Percentiles rank a stretch among this genome's conserved stretches.
Conservation (phyloP, 2,113 vertebrate species). For the Oenanthe oenanthe region DNA sequence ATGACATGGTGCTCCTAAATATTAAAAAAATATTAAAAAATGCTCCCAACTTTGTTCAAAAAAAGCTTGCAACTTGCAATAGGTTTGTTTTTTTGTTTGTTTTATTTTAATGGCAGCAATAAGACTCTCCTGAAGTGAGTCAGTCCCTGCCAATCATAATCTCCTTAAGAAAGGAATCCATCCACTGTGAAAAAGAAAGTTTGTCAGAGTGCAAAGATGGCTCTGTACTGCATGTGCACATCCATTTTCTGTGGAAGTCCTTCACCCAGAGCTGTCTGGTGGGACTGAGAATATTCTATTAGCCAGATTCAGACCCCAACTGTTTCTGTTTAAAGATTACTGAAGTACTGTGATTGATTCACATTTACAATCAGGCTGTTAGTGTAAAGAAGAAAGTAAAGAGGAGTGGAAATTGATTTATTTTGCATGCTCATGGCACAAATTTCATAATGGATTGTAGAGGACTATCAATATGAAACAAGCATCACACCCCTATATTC, state of each 20-base stretch:
- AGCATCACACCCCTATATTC: not conserved
- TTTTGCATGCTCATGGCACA: not conserved
- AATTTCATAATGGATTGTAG: not conserved
- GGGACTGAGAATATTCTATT: not conserved
- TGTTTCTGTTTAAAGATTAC: constrained; percentile 6
- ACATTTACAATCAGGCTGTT: not conserved
- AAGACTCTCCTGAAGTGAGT: not conserved
- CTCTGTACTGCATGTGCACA: not conserved
- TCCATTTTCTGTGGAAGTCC: not conserved
- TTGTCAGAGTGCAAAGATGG: not conserved
- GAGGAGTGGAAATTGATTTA: not conserved
- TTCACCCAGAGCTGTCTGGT: not conserved
- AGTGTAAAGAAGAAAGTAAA: not conserved
- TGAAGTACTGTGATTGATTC: not conserved
- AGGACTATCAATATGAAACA: not conserved
- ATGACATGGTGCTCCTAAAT: not conserved
- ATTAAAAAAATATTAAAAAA: not conserved
- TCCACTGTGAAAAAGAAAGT: not conserved
- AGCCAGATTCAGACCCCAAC: not conserved
- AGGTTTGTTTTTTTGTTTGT: no score
- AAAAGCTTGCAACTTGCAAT: not conserved
- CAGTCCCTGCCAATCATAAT: not conserved
- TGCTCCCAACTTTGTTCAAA: not conserved
- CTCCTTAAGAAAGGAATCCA: not conserved
- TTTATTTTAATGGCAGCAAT: not conserved